These are phyloP conservation scores for Epinephelus malabaricus DNA, from an alignment of 2,797 vertebrate species.

Conservation along the genomic window DNA sequence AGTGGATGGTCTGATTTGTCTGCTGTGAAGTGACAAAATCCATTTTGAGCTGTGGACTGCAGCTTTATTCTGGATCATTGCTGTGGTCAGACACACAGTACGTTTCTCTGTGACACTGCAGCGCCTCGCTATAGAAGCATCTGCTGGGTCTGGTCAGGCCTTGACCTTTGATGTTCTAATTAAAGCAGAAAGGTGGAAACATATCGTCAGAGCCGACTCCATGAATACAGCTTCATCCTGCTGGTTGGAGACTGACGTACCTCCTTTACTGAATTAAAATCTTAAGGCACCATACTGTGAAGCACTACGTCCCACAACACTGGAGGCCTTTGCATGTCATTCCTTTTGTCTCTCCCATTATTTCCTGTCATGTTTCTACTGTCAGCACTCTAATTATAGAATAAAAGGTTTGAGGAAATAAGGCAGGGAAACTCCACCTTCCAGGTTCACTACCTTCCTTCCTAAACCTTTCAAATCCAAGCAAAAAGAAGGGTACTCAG, in stretches of 20 bases:
- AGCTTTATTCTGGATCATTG: constrained; percentile 19
- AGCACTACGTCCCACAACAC: constrained; percentile 11
- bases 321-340: constrained; percentile 8
- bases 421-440: too few species aligned
- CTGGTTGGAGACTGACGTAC: constrained; percentile 31
- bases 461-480: too few species aligned
- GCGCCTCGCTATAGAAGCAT: constrained; percentile 22
- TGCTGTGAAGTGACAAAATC: constrained; percentile 67
- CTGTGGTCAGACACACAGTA: constrained; percentile 13
- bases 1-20: constrained; percentile 74
- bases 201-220: constrained; percentile 46
- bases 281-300: constrained; percentile 14
- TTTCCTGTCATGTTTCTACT: constrained; percentile 7
- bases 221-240: constrained; percentile 33
- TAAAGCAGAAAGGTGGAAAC: constrained; percentile 55
- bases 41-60: constrained; percentile 44
- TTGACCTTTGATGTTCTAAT: constrained; percentile 68
- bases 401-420: too few species aligned
- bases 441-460: too few species aligned
- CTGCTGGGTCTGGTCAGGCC: constrained; percentile 26
- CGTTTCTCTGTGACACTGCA: constrained; percentile 26
- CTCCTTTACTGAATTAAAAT: constrained; percentile 41
- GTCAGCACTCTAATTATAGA: neutral
- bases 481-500: too few species aligned
- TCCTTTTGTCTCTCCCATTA: neutral